Evolutionary conservation across 2,888 invertebrate genomes (phyloP).

Genomic region (Leptinotarsa peninsularis): DNA sequence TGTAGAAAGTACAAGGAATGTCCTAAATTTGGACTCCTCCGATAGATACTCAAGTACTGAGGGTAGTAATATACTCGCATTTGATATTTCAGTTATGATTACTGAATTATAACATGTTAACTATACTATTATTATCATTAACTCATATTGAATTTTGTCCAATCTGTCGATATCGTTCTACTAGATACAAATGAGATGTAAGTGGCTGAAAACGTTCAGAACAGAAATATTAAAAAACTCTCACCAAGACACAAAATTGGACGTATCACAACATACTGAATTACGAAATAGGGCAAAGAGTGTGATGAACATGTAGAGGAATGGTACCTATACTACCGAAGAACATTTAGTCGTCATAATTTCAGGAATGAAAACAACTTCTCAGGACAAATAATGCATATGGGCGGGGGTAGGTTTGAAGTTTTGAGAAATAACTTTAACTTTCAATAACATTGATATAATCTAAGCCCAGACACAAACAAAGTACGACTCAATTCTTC

Average conservation of each 20-base stretch:
- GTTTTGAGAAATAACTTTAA: too few species aligned
- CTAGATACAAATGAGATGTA: slow-evolving; percentile 8
- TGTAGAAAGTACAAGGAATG: too few species aligned
- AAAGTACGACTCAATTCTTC: slow-evolving; percentile 10
- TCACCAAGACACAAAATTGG: slow-evolving; percentile 4
- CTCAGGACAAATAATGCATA: too few species aligned
- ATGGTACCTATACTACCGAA: slow-evolving; percentile 31
- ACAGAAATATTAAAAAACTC: neutral
- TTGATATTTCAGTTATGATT: neutral
- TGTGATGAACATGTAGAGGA: slow-evolving; percentile 38
- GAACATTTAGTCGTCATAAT: slow-evolving; percentile 29
- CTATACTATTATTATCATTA: neutral
- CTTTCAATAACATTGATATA: too few species aligned
- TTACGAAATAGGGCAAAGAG: slow-evolving; percentile 27
- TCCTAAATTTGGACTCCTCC: too few species aligned
- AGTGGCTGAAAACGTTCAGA: neutral
- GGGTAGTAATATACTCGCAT: neutral
- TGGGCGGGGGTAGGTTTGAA: too few species aligned
- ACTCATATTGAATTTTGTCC: neutral
- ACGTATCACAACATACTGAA: slow-evolving; percentile 31
- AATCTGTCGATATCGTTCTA: slow-evolving; percentile 8
- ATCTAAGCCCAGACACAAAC: too few species aligned
- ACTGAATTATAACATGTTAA: too few species aligned
- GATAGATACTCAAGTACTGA: too few species aligned
- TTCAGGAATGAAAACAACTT: neutral